Conservation (phyloP, 1,140 invertebrate species). For the Drosophila subobscura region DNA sequence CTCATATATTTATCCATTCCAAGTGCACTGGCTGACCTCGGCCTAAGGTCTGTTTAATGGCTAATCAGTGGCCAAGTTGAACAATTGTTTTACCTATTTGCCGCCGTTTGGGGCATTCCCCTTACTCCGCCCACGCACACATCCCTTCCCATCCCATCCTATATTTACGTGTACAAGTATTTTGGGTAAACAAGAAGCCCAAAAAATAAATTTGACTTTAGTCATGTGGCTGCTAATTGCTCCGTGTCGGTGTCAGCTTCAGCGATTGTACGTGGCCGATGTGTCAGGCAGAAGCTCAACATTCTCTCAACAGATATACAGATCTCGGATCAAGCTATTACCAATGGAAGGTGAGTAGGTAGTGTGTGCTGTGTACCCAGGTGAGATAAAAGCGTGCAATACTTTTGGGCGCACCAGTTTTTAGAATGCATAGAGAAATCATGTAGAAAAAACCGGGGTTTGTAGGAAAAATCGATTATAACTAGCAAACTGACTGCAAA, state of each 20-base stretch:
- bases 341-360: no score
- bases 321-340: not conserved
- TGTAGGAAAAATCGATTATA: no score
- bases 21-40: constrained; percentile 46
- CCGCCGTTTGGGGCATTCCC: constrained; percentile 35
- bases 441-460: no score
- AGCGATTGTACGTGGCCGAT: constrained; percentile 70
- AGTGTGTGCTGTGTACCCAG: no score
- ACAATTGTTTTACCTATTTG: constrained; percentile 52
- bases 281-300: constrained; percentile 29
- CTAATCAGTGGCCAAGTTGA: constrained; percentile 40
- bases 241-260: constrained; percentile 59
- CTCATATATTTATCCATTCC: not conserved
- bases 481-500: no score
- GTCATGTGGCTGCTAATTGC: constrained; percentile 62
- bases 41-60: constrained; percentile 34
- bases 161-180: constrained; percentile 8
- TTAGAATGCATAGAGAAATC: no score
- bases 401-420: not conserved
- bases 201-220: constrained; percentile 53
- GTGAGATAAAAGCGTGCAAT: not conserved
- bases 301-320: not conserved
- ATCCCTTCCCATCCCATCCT: constrained; percentile 9
- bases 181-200: constrained; percentile 52
- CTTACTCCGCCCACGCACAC: constrained; percentile 29